phyloP scores from a whole-genome alignment of 2,888 invertebrate genomes.

The Xestia rhomboidea region DNA sequence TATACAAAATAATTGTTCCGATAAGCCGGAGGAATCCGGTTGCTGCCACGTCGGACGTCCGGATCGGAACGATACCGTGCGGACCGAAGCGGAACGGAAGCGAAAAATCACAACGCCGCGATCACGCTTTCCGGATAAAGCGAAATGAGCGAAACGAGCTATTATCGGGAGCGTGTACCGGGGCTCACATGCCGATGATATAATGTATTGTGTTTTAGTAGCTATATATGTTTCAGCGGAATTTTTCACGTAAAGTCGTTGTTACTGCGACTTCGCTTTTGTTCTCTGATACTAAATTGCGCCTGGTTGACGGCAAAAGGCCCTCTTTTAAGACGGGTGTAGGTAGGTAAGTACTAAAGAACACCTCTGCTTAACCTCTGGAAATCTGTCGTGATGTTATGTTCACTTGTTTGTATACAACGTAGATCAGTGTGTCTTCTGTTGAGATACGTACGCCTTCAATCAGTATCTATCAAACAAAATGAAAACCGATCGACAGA shows the following conservation, averaged over 20 bases:
- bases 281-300: neutral
- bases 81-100: slow-evolving; percentile 48
- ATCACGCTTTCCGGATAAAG: slow-evolving; percentile 56
- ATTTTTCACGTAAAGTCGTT: neutral
- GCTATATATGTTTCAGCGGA: slow-evolving; percentile 3
- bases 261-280: neutral
- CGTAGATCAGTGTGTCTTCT: too few species aligned
- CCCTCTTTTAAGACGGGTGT: too few species aligned
- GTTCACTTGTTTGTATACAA: neutral
- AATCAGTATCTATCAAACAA: slow-evolving; percentile 5
- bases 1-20: slow-evolving; percentile 48
- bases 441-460: neutral
- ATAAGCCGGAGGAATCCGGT: slow-evolving; percentile 51
- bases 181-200: slow-evolving; percentile 21
- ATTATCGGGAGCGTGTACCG: slow-evolving; percentile 40
- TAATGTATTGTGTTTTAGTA: slow-evolving; percentile 31
- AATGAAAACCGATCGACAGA: neutral
- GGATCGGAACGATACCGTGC: slow-evolving; percentile 55
- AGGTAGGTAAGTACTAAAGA: too few species aligned
- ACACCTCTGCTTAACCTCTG: neutral
- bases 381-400: neutral
- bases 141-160: slow-evolving; percentile 42
- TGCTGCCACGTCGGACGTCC: slow-evolving; percentile 56
- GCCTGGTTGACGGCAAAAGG: neutral
- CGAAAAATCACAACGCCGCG: slow-evolving; percentile 58